Evolutionary conservation across 2,888 invertebrate species (phyloP).

Genomic region (Pimpla rufipes): DNA sequence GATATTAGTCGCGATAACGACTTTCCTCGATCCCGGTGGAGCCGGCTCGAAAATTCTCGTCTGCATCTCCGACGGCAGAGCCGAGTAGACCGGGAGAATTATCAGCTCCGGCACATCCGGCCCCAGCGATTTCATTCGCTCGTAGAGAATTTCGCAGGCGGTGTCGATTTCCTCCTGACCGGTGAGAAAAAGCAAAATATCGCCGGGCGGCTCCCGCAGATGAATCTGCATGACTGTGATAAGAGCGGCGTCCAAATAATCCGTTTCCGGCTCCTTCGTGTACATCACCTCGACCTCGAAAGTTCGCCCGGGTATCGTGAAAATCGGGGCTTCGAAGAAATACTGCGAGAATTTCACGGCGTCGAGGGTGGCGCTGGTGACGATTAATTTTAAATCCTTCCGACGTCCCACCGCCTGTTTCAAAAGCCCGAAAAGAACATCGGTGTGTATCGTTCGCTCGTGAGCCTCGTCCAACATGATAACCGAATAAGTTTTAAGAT

Average conservation of each 20-base stretch:
- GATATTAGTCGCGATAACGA: conserved; percentile 99
- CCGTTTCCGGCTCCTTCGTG: conserved; percentile 99
- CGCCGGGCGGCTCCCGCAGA: conserved; percentile 97
- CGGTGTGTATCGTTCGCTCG: conserved; percentile 99
- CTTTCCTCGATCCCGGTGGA: conserved; percentile 98
- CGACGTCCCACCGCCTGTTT: conserved; percentile 96
- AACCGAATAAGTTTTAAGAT: conserved; percentile 95
- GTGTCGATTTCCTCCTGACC: conserved; percentile 99
- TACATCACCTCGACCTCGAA: conserved; percentile 98
- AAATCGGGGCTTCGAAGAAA: conserved; percentile 99
- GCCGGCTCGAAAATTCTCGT: conserved; percentile 99
- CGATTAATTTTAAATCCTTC: conserved; percentile 98
- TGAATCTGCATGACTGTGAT: conserved; percentile 99
- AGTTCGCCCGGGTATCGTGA: conserved; percentile 98
- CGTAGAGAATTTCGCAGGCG: conserved; percentile 98
- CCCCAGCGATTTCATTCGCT: conserved; percentile 99
- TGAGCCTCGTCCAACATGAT: conserved; percentile 99
- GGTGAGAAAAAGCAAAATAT: conserved; percentile 96
- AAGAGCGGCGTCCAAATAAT: conserved; percentile 98
- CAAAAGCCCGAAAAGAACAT: conserved; percentile 97
- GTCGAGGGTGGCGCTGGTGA: conserved; percentile 99
- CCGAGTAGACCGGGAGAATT: conserved; percentile 98
- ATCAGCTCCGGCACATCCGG: conserved; percentile 99
- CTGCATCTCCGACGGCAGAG: conserved; percentile 99
- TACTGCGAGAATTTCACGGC: conserved; percentile 99